Evolutionary conservation across 2,797 vertebrate genomes (phyloP).

Genomic region (Microctenopoma steveboyesi): DNA sequence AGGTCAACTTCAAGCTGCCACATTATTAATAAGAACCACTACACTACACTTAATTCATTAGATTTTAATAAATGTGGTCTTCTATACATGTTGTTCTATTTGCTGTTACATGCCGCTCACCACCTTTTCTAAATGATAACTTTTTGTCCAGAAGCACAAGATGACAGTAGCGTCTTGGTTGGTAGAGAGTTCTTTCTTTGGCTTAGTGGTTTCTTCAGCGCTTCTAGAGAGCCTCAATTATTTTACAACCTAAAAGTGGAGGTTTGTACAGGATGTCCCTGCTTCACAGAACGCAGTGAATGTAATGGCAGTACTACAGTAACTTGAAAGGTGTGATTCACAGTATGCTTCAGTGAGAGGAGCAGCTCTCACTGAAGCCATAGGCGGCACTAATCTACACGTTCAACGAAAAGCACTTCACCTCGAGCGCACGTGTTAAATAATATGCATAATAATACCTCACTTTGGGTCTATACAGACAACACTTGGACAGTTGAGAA

Average conservation of each 20-base stretch:
- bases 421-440: not conserved
- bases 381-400: not conserved
- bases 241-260: not conserved
- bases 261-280: slow-evolving; percentile 10
- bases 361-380: not conserved
- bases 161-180: not conserved
- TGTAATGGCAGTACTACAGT: not conserved
- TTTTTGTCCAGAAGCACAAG: not conserved
- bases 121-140: not conserved
- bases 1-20: not conserved
- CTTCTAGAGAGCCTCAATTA: not conserved
- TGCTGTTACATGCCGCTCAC: not conserved
- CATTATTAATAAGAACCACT: not conserved
- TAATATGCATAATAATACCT: slow-evolving; percentile 5
- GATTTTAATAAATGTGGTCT: not conserved
- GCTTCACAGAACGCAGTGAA: not conserved
- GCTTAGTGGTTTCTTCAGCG: not conserved
- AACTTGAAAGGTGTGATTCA: slow-evolving; percentile 1
- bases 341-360: not conserved
- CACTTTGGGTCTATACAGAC: slow-evolving; percentile 10
- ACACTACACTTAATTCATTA: not conserved
- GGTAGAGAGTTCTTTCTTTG: not conserved
- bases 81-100: too few species aligned
- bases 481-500: slow-evolving; percentile 15
- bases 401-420: not conserved